Evolutionary conservation across 2,888 invertebrate genomes (phyloP).

Genomic region (Macrophya alboannulata): DNA sequence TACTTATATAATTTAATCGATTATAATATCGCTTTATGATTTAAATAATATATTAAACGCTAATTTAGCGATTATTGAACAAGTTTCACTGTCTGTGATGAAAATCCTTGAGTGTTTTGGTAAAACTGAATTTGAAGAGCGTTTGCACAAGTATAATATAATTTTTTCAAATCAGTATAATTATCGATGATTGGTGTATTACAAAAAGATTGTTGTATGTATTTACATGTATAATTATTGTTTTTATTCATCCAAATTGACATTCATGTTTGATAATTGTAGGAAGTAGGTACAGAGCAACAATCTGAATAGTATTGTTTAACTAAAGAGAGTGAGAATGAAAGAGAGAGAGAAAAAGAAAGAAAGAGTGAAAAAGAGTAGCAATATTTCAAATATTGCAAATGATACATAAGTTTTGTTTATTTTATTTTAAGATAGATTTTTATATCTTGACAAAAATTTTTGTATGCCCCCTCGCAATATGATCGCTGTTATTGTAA

Average conservation of each 20-base stretch:
- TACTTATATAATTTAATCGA: constrained; percentile 28
- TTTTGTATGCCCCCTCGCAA: constrained; percentile 43
- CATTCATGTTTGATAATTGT: not conserved
- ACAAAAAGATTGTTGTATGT: not conserved
- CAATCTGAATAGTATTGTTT: not conserved
- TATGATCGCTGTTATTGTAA: constrained; percentile 55
- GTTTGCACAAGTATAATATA: constrained; percentile 33
- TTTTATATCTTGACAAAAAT: constrained; percentile 11
- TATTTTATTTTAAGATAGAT: constrained; percentile 27
- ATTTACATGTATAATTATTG: not conserved
- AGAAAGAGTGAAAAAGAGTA: not conserved
- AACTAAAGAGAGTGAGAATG: not conserved
- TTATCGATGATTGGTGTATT: not conserved
- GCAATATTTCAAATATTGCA: not conserved
- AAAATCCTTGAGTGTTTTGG: constrained; percentile 17
- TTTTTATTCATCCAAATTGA: not conserved
- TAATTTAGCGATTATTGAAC: not conserved
- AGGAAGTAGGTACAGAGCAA: not conserved
- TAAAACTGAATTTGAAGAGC: constrained; percentile 8
- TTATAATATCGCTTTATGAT: constrained; percentile 20
- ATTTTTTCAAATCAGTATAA: constrained; percentile 4
- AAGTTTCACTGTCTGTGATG: constrained; percentile 37
- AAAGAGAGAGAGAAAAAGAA: not conserved
- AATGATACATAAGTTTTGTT: constrained; percentile 7
- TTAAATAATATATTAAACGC: not conserved